These are phyloP conservation scores for Zaprionus tsacasi DNA, from an alignment of 1,140 invertebrate species.

Conservation along the genomic window DNA sequence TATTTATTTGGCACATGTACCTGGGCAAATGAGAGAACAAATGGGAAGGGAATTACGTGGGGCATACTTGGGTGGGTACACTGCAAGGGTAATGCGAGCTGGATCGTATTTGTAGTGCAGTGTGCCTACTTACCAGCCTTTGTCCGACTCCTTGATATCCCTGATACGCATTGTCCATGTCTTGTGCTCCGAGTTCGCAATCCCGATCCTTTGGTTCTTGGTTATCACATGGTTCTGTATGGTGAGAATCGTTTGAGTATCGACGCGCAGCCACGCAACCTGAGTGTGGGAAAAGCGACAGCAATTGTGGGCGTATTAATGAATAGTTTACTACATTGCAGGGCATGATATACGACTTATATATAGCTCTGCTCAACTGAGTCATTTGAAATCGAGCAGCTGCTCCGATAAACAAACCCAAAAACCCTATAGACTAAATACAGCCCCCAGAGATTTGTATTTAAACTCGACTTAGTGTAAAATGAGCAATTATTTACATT, in stretches of 20 bases:
- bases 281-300: slow-evolving; percentile 74
- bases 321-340: not conserved
- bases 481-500: slow-evolving; percentile 2
- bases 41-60: not conserved
- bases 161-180: slow-evolving; percentile 94
- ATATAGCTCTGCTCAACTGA: not conserved
- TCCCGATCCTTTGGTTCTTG: slow-evolving; percentile 93
- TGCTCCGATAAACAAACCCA: not conserved
- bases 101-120: not conserved
- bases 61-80: too few species aligned
- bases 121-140: slow-evolving; percentile 87
- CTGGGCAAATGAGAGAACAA: slow-evolving; percentile 17
- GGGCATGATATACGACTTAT: not conserved
- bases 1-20: slow-evolving; percentile 95
- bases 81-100: not conserved
- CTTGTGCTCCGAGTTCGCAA: slow-evolving; percentile 93
- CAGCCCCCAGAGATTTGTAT: not conserved
- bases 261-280: slow-evolving; percentile 96
- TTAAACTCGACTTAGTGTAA: not conserved
- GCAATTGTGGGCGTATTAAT: not conserved
- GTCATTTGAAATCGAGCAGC: not conserved
- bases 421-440: too few species aligned
- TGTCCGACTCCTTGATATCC: slow-evolving; percentile 91
- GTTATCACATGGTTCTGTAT: slow-evolving; percentile 95
- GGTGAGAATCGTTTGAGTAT: slow-evolving; percentile 96